These are phyloP conservation scores for Protonibea diacanthus DNA, from an alignment of 2,797 vertebrate genomes.

Conservation along the genomic window DNA sequence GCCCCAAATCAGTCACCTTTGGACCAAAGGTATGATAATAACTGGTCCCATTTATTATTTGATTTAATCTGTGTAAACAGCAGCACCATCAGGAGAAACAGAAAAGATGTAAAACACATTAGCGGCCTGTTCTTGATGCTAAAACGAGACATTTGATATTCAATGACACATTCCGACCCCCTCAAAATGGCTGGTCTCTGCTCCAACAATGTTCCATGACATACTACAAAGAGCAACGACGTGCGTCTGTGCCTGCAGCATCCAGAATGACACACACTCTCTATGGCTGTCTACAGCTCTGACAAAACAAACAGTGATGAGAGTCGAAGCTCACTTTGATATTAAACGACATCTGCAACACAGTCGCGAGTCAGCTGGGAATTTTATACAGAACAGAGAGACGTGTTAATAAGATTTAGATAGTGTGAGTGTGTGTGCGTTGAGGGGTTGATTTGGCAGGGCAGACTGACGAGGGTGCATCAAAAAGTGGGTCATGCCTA, in stretches of 20 bases:
- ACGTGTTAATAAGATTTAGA: constrained; percentile 61
- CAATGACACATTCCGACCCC: constrained; percentile 16
- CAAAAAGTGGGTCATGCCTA: constrained; percentile 73
- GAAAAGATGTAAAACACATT: constrained; percentile 13
- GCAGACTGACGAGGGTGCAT: constrained; percentile 29
- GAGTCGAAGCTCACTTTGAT: constrained; percentile 60
- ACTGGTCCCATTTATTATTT: not conserved
- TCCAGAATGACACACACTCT: constrained; percentile 31
- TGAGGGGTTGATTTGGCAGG: constrained; percentile 14
- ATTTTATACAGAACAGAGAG: constrained; percentile 36
- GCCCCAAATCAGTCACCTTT: not conserved
- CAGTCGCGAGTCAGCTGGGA: constrained; percentile 34
- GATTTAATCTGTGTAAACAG: constrained; percentile 1
- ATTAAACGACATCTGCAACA: constrained; percentile 25
- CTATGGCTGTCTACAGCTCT: constrained; percentile 3
- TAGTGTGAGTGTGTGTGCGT: not conserved
- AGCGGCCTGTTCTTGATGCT: constrained; percentile 10
- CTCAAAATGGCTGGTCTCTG: constrained; percentile 42
- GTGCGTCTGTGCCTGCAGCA: constrained; percentile 38
- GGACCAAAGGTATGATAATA: not conserved
- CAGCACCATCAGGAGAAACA: not conserved
- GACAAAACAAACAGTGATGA: constrained; percentile 41
- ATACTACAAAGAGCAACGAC: constrained; percentile 33
- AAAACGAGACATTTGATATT: constrained; percentile 33
- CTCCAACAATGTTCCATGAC: constrained; percentile 42